Evolutionary conservation across 1,140 invertebrate genomes (phyloP), one percentile per base, ranked within the genome.

Genomic region (Bombus haemorrhoidalis): DNA sequence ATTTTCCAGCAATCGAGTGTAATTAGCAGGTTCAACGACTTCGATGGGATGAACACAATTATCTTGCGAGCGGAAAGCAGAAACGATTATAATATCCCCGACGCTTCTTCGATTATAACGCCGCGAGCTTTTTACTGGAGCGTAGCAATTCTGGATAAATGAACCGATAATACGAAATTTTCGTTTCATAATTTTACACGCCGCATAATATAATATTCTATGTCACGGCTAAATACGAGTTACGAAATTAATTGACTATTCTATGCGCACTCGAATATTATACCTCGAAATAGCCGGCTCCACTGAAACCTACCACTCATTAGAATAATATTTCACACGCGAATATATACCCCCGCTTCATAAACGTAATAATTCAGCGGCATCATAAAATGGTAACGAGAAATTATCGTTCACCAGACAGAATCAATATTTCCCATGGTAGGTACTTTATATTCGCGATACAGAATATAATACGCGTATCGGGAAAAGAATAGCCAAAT

Each of bases 1-100:
- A 28, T 41, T 25, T 34, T 62, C 18, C 80, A 18, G 6, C 18
- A 3, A 37, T 53, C n/a, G 37, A 64, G 53, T 64, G n/a, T 64
- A 64, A 82, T 82, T 82, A 79, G 10, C 62, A 10, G 57, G 39
- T 78, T 64, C 57, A 47, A 32, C n/a, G 53, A 62, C 22, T 41
- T 74, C 37, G 39, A 82, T 43, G 9, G 41, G 28, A 43, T 10
- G 59, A 66, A 57, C 47, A 32, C 78, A n/a, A 71, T 71, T 80
- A 57, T 22, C 78, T 28, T 13, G n/a, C 18, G 41, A 43, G 62
- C 28, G 76, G 59, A 43, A 78, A 78, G 66, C n/a, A 78, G 59
- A 34, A 78, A 47, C 3, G 59, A 78, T 66, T 53, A 25, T 66
- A 78, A 78, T 43, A 53, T 28, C 10, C 32, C 1, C 32, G 32